Evolutionary conservation across 2,797 vertebrate genomes (phyloP), one percentile per base, ranked within the genome.

Genomic region (Oreochromis mossambicus): DNA sequence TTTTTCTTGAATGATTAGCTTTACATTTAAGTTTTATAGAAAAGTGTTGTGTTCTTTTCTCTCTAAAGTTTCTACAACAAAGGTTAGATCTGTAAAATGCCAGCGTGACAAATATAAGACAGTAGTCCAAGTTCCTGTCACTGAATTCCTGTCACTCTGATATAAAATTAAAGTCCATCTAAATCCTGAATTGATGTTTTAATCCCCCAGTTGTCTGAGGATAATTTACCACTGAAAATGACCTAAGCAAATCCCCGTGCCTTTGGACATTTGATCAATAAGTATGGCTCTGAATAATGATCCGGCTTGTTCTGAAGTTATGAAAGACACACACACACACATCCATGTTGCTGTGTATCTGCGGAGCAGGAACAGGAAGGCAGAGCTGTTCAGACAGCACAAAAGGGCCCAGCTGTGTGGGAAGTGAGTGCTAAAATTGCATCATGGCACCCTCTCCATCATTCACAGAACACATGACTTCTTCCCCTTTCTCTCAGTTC

Each of bases 371-470:
- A 83, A 19, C 52, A 70, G 77, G 88, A 86, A 84, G 80, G 75
- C 78, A 75, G 26, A 17, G 48, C 81, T 70, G 86, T 55, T 88
- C 80, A 84, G 51, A 56, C 68, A 1, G 86, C 58, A 92, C 81
- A 91, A 91, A 87, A 81, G 66, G 48, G 17, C 66, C 73, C 91
- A 92, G 93, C 91, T 92, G 93, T 88, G 88, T 92, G 78, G 83
- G 88, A 91, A 89, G 87, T 41, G 87, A 88, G 78, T 81, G 66
- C 88, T 81, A 86, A 88, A 84, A 89, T 75, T 81, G 84, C 66
- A 88, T 80, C 83, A 85, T 48, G 68, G 76, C 86, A 83, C 82
- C 86, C 63, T 78, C 82, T 87, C 89, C 84, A 90, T 92, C 89
- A 87, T 79, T 85, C 66, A 61, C 78, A n/a, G 15, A 81, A 68